These are phyloP conservation scores for Trypoxylus dichotomus DNA, from an alignment of 1,140 invertebrate genomes.

Conservation along the genomic window DNA sequence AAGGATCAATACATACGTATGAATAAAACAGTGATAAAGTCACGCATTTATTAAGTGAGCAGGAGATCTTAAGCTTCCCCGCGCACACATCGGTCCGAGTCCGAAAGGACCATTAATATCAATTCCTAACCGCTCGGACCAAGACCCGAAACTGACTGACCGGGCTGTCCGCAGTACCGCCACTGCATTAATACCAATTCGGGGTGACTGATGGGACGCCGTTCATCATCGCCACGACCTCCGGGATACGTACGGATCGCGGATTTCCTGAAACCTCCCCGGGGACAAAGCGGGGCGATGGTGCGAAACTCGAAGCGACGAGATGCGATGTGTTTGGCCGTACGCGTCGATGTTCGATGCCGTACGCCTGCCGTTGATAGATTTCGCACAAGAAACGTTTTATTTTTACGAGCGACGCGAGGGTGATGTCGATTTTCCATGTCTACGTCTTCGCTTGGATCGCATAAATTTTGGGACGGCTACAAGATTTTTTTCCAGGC, in stretches of 20 bases:
- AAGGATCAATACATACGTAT: too few species aligned
- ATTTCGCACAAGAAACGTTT: conserved; percentile 34
- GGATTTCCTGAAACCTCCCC: conserved; percentile 41
- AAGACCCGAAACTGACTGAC: conserved; percentile 42
- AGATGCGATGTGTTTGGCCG: background rate
- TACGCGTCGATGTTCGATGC: too few species aligned
- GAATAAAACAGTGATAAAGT: conserved; percentile 51
- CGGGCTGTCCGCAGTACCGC: conserved; percentile 47
- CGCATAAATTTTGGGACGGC: background rate
- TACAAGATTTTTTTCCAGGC: background rate
- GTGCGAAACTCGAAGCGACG: background rate
- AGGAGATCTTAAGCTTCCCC: conserved; percentile 36
- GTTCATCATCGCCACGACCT: conserved; percentile 48
- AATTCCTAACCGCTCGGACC: conserved; percentile 43
- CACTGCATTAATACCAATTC: conserved; percentile 53
- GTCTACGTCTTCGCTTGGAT: background rate
- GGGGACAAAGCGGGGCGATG: conserved; percentile 14
- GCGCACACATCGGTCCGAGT: background rate
- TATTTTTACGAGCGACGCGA: conserved; percentile 22
- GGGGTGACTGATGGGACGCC: conserved; percentile 49
- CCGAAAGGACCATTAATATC: conserved; percentile 49
- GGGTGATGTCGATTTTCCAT: conserved; percentile 16
- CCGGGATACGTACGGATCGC: conserved; percentile 29
- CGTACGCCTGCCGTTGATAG: conserved; percentile 32
- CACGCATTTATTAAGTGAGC: conserved; percentile 30